Evolutionary conservation across 2,797 vertebrate species (phyloP).

Genomic region (Carapus acus): DNA sequence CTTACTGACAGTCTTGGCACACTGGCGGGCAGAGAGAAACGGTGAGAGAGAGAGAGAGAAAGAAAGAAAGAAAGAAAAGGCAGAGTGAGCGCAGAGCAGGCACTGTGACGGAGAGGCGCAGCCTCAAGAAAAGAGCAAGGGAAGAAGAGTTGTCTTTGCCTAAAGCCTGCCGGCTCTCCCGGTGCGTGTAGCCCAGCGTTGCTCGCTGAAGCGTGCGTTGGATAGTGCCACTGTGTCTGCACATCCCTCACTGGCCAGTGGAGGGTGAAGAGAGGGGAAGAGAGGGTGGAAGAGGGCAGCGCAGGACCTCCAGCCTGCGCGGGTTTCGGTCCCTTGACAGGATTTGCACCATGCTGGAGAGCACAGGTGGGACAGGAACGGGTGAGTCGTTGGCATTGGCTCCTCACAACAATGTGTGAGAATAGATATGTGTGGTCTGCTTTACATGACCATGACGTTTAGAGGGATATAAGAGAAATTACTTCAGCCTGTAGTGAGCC

Average conservation of each 20-base stretch:
- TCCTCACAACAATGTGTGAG: constrained; percentile 1
- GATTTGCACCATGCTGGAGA: constrained; percentile 69
- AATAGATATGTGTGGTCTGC: not conserved
- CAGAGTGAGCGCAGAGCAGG: constrained; percentile 36
- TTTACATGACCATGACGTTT: constrained; percentile 4
- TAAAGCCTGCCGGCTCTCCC: constrained; percentile 61
- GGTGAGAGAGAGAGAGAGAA: constrained; percentile 27
- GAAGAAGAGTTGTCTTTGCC: constrained; percentile 63
- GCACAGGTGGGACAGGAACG: constrained; percentile 56
- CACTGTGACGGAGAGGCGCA: constrained; percentile 47
- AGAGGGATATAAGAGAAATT: no score
- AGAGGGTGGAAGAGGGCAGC: constrained; percentile 41
- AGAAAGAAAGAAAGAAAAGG: not conserved
- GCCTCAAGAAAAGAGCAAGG: constrained; percentile 49
- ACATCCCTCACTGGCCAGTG: constrained; percentile 57
- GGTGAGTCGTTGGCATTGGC: constrained; percentile 64
- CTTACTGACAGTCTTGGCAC: constrained; percentile 91
- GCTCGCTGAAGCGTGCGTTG: constrained; percentile 59
- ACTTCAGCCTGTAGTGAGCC: no score
- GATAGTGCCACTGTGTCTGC: constrained; percentile 61
- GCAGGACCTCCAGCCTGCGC: constrained; percentile 50
- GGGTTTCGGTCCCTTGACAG: constrained; percentile 42
- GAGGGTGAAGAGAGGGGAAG: constrained; percentile 58
- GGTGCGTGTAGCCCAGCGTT: constrained; percentile 64
- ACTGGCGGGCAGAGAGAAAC: constrained; percentile 22